phyloP scores from a whole-genome alignment of 92 coral and sea anemone genomes.

The Bergia puertoricense region DNA sequence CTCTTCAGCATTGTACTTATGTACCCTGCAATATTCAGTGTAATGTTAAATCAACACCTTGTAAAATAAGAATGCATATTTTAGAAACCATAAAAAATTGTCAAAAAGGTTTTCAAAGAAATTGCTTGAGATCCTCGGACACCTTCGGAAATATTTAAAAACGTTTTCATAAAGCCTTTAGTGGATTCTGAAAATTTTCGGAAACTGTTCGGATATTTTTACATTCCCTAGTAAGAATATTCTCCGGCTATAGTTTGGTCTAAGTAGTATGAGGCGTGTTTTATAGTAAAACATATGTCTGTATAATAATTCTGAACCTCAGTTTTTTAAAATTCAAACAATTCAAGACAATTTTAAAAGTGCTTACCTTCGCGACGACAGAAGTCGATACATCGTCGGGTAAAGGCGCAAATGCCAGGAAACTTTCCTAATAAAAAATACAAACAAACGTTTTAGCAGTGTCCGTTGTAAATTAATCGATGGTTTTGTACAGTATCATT shows the following conservation, averaged over 20 bases:
- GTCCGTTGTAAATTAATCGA: background rate
- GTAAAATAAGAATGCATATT: background rate
- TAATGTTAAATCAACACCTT: background rate
- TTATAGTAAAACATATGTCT: background rate
- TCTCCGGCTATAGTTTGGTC: too few relatives aligned
- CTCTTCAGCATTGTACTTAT: conserved; percentile 76
- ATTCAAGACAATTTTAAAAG: background rate
- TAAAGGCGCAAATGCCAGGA: conserved; percentile 74
- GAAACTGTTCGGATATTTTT: too few relatives aligned
- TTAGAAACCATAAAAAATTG: too few relatives aligned
- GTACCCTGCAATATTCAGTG: conserved; percentile 50
- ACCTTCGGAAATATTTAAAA: background rate
- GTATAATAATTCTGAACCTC: background rate
- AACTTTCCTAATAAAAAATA: conserved; percentile 60
- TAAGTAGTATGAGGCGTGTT: too few relatives aligned
- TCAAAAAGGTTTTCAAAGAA: background rate
- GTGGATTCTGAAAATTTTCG: too few relatives aligned
- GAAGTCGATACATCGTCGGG: conserved; percentile 67
- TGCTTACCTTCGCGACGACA: conserved; percentile 74
- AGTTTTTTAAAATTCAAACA: background rate
- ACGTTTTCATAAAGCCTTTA: too few relatives aligned
- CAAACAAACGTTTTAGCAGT: background rate
- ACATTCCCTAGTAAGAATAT: too few relatives aligned
- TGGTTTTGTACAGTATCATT: too few relatives aligned
- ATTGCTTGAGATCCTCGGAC: too few relatives aligned